Conservation (phyloP, 2,888 invertebrate genomes). For the Octonoba sinensis region DNA sequence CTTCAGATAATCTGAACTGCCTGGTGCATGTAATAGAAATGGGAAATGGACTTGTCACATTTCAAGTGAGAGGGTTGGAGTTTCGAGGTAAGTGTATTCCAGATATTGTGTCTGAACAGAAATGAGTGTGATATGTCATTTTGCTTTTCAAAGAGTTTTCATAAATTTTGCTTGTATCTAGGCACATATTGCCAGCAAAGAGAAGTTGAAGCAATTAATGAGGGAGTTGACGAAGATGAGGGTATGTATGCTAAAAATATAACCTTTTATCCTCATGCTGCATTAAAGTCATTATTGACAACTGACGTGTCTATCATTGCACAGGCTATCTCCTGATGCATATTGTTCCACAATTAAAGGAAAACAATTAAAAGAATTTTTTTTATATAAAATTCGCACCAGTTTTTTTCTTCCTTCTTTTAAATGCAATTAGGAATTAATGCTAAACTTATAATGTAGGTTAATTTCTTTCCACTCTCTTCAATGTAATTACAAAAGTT, state of each 20-base stretch:
- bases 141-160: neutral
- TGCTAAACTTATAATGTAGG: too few relatives aligned
- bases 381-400: too few relatives aligned
- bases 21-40: constrained; percentile 97
- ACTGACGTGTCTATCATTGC: too few relatives aligned
- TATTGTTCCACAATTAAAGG: too few relatives aligned
- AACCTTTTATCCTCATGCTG: neutral
- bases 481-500: too few relatives aligned
- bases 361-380: too few relatives aligned
- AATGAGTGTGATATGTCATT: neutral
- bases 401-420: too few relatives aligned
- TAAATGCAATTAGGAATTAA: too few relatives aligned
- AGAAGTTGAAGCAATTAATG: constrained; percentile 98
- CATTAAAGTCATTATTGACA: too few relatives aligned
- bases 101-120: neutral
- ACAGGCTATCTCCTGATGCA: too few relatives aligned
- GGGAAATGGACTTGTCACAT: constrained; percentile 97
- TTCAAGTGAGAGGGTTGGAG: constrained; percentile 96
- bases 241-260: constrained; percentile 74
- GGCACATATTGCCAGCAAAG: constrained; percentile 99
- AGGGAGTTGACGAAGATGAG: constrained; percentile 95
- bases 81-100: constrained; percentile 79
- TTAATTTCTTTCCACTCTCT: too few relatives aligned
- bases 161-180: constrained; percentile 60
- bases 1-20: constrained; percentile 98